Evolutionary conservation across 2,113 vertebrate species (phyloP).

Genomic region (Shinisaurus crocodilurus): DNA sequence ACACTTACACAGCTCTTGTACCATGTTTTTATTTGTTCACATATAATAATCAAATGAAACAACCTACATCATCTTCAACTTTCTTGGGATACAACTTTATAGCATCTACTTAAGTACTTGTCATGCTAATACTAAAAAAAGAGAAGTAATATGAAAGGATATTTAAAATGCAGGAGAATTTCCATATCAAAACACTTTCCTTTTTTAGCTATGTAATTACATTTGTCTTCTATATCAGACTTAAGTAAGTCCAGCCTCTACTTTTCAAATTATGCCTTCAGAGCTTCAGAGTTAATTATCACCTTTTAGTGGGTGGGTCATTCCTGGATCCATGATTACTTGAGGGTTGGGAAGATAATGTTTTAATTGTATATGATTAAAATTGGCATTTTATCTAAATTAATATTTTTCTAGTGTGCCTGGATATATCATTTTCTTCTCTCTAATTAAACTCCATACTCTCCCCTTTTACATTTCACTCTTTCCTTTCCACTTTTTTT

Average conservation of each 20-base stretch:
- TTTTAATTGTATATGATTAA: slow-evolving; percentile 4
- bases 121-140: background rate
- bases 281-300: background rate
- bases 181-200: accelerated
- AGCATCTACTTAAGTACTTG: slow-evolving; percentile 2
- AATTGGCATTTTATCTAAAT: slow-evolving; percentile 3
- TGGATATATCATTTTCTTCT: background rate
- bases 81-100: background rate
- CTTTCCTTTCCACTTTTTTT: background rate
- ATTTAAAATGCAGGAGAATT: background rate
- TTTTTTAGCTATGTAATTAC: background rate
- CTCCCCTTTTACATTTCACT: background rate
- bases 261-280: background rate
- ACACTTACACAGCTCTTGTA: background rate
- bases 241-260: background rate
- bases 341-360: background rate
- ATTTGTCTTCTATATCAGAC: background rate
- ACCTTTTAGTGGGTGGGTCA: background rate
- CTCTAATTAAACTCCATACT: background rate
- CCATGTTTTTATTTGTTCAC: background rate
- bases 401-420: background rate
- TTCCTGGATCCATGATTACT: background rate
- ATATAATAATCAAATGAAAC: background rate
- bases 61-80: background rate
- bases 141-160: background rate